Evolutionary conservation across 2,888 invertebrate species (phyloP), one percentile per base, ranked within the genome.

Genomic region (Scotopteryx bipunctaria): DNA sequence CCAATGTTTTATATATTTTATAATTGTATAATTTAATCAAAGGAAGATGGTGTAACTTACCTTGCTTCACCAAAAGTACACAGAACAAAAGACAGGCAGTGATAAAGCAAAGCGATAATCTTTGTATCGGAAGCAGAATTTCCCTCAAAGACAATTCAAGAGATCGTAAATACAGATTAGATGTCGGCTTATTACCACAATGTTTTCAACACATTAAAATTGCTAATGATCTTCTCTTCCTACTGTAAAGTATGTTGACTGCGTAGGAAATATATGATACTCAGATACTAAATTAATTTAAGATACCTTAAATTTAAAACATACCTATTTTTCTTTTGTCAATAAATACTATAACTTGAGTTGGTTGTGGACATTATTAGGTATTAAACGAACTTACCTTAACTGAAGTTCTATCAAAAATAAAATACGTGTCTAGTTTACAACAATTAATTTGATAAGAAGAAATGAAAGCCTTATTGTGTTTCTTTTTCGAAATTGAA

Each of bases 171-270:
- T 52, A 40, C 36, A 63, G 68, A 67, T 70, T 25, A 58, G 55
- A 59, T 56, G 44, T 45, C 46, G 33, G 42, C 57, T 59, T 66
- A 61, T 66, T 63, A 66, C 62, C 66, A 57, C 60, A 67, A 62
- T 67, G 69, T 71, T 71, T 73, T 62, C 61, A 69, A 61, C 64
- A 63, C 59, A 73, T 75, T 73, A 68, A 67, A 71, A 69, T 69
- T 75, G 69, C 67, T 69, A 71, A 72, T 71, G 57, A 54, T 63
- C 55, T 59, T 68, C 64, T 62, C 55, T 56, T 35, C 35, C 29
- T 41, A 11, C 5, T 25, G 27, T 14, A 15, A 9, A 16, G 5
- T 11, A 11, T 1, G 29, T 5, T 29, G 23, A n/a, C 5, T 2
- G n/a, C n/a, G n/a, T n/a, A n/a, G n/a, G n/a, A n/a, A n/a, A n/a